Evolutionary conservation across 2,888 invertebrate species (phyloP).

Genomic region (Zootermopsis nevadensis): DNA sequence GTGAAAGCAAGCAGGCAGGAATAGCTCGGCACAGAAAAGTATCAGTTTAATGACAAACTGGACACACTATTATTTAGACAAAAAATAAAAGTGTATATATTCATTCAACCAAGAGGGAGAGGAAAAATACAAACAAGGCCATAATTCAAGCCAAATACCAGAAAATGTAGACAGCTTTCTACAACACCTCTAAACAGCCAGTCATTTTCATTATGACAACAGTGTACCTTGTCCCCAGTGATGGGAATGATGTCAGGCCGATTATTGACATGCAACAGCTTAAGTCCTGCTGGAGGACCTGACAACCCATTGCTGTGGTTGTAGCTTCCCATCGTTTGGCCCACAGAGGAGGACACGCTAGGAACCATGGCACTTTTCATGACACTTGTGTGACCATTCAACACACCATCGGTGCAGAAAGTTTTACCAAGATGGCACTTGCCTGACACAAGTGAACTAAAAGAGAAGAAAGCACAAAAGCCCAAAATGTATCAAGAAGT

Average conservation of each 20-base stretch:
- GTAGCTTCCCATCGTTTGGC: not conserved
- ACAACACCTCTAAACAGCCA: too few relatives aligned
- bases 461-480: not conserved
- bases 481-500: too few relatives aligned
- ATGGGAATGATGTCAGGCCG: not conserved
- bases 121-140: too few relatives aligned
- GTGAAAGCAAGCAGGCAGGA: too few relatives aligned
- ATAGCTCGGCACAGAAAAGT: too few relatives aligned
- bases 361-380: conserved; percentile 34
- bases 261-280: conserved; percentile 43
- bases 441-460: conserved; percentile 46
- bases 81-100: too few relatives aligned
- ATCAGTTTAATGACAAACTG: too few relatives aligned
- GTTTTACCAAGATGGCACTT: conserved; percentile 47
- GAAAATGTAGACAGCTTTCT: too few relatives aligned
- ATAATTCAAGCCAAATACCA: too few relatives aligned
- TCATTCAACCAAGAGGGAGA: too few relatives aligned
- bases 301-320: conserved; percentile 31
- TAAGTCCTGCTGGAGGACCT: conserved; percentile 46
- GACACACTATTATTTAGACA: too few relatives aligned
- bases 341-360: not conserved
- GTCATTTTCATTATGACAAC: too few relatives aligned
- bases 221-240: conserved; percentile 2
- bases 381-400: conserved; percentile 46
- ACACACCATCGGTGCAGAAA: conserved; percentile 40